Evolutionary conservation across 2,797 vertebrate genomes (phyloP), one percentile per base, ranked within the genome.

Genomic region (Darevskia mixta): DNA sequence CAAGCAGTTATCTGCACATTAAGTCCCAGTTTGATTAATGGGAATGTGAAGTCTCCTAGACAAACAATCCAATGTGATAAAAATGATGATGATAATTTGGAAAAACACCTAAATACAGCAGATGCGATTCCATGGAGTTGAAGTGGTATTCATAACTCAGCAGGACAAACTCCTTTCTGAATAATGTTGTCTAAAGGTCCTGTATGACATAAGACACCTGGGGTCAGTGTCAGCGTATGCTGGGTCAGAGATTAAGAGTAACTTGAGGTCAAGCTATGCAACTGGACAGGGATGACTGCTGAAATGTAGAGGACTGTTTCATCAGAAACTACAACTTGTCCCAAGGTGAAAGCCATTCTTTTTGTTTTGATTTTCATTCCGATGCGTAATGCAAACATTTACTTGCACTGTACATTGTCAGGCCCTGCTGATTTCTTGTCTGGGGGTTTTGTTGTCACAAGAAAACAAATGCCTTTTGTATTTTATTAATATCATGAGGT

Each of bases 391-490:
- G 61, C 0, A 2, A 69, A 87, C 87, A 86, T 55, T 88, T 86
- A 61, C 71, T 69, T 6, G 9, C 41, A 88, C 3, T 18, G 29
- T 83, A 89, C 88, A 72, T 85, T 81, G 15, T 89, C 79, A 90
- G 79, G 27, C 85, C 88, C 75, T 92, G 43, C 82, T 90, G 76
- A 66, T 77, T 69, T 82, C 82, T 92, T 89, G 88, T 86, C 18
- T 85, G 90, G 61, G 73, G 32, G 32, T 87, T 91, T 77, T 92
- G 79, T 84, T 92, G 88, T 88, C 83, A 1, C 3, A 86, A 88
- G 0, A 13, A 85, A 94, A 41, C 7, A 13, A 73, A 61, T 85
- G 27, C 27, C 45, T 17, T 83, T 90, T 86, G 61, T 90, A 72
- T 17, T 27, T 72, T 79, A 10, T 78, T 20, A 90, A 89, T 90